Conservation (phyloP, 1,140 invertebrate species). For the Saccostrea echinata region DNA sequence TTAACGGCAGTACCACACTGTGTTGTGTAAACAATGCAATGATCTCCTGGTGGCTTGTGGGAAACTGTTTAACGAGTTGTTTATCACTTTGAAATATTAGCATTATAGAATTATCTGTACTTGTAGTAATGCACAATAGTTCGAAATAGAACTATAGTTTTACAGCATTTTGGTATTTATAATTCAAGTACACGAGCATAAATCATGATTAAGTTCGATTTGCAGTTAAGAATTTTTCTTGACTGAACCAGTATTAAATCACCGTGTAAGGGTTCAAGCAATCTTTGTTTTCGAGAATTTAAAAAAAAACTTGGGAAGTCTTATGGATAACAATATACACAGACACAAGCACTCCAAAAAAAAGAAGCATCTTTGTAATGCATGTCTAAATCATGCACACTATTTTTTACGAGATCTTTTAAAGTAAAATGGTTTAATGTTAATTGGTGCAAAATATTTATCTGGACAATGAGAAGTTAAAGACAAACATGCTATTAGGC, state of each 20-base stretch:
- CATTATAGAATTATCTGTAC: not conserved
- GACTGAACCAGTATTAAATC: not conserved
- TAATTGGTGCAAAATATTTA: not conserved
- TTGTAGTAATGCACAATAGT: not conserved
- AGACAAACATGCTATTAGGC: not conserved
- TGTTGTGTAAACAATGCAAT: not conserved
- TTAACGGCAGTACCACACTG: not conserved
- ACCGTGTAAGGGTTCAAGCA: no score
- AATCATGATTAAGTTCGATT: not conserved
- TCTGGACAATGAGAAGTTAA: not conserved
- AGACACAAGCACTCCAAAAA: no score
- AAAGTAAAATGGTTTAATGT: not conserved
- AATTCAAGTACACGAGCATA: not conserved
- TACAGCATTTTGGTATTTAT: no score
- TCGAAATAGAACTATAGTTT: no score
- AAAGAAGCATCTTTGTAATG: no score
- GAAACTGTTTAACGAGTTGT: not conserved
- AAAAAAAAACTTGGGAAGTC: no score
- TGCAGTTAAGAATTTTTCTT: no score
- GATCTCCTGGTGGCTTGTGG: not conserved
- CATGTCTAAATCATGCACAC: no score
- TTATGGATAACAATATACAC: no score
- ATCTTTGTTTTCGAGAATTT: no score
- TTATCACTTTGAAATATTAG: conserved; percentile 21
- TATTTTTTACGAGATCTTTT: not conserved